These are phyloP conservation scores for Rutilus rutilus DNA, from an alignment of 2,113 vertebrate genomes.

Conservation along the genomic window DNA sequence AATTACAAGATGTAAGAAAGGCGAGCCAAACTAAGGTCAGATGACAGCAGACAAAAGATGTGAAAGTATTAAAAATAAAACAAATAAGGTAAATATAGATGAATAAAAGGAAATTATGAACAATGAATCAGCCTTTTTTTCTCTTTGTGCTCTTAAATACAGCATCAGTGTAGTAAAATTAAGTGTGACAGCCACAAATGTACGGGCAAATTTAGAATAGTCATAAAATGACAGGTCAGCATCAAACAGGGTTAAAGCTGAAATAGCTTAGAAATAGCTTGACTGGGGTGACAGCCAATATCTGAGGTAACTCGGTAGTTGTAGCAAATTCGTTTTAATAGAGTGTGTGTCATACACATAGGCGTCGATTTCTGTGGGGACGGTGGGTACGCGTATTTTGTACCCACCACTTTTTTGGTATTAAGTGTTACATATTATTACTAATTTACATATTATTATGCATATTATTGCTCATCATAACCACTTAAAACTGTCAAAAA, in stretches of 20 bases:
- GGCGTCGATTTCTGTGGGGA: no score
- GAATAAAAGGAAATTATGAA: not conserved
- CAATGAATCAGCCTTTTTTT: no score
- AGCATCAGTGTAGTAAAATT: not conserved
- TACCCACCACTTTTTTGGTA: no score
- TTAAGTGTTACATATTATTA: no score
- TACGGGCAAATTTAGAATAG: not conserved
- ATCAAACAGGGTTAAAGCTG: not conserved
- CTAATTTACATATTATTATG: no score
- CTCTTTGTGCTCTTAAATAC: not conserved
- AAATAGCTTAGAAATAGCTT: conserved; percentile 3
- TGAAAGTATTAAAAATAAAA: conserved; percentile 11
- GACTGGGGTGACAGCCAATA: not conserved
- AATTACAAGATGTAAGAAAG: not conserved
- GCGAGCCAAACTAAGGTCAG: not conserved
- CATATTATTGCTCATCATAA: no score
- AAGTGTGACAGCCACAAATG: not conserved
- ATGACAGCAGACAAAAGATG: not conserved
- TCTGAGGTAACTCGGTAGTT: not conserved
- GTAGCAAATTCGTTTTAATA: not conserved
- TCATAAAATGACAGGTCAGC: not conserved
- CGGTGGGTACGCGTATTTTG: no score
- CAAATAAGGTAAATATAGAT: not conserved
- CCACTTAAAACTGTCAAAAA: no score
- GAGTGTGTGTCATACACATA: not conserved